A percentile compares a stretch with the other conserved stretches of the same genome.
Evolutionary conservation across 35 echinoderm and acorn worm species (phyloP).

Genomic region (Holothuria glaberrima): DNA sequence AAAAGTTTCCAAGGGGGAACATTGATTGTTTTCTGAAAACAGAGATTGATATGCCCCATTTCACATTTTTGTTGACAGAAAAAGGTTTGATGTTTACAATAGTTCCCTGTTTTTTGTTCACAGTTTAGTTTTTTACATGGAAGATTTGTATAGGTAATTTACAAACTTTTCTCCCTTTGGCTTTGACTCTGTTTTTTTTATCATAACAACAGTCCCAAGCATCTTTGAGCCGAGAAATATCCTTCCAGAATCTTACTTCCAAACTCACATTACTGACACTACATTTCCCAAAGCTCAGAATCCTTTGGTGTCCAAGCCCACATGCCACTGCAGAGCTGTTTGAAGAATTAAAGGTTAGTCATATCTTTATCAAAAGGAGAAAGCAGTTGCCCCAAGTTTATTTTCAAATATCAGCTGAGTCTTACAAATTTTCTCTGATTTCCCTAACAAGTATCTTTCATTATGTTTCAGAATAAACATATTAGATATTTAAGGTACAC

Average conservation of each 20-base stretch:
- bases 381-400: too few species aligned
- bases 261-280: constrained; percentile 90
- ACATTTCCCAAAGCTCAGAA: constrained; percentile 89
- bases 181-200: not conserved
- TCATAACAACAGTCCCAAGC: constrained; percentile 71
- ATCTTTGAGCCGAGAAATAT: constrained; percentile 81
- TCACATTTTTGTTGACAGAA: too few species aligned
- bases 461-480: too few species aligned
- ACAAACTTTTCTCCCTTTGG: not conserved
- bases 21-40: too few species aligned
- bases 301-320: constrained; percentile 98
- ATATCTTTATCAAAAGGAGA: not conserved
- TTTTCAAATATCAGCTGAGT: too few species aligned
- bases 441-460: too few species aligned
- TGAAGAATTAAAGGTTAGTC: constrained; percentile 89
- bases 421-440: too few species aligned
- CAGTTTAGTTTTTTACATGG: not conserved
- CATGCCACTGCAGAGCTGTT: constrained; percentile 98
- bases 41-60: too few species aligned
- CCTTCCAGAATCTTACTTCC: constrained; percentile 93
- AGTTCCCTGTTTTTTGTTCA: not conserved
- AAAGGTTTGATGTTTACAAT: too few species aligned
- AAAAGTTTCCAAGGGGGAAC: too few species aligned
- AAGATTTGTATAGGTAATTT: not conserved
- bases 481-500: too few species aligned